Percentiles rank a stretch among this genome's conserved stretches.
phyloP scores from a whole-genome alignment of 2,113 vertebrate species.

The Dascyllus trimaculatus region DNA sequence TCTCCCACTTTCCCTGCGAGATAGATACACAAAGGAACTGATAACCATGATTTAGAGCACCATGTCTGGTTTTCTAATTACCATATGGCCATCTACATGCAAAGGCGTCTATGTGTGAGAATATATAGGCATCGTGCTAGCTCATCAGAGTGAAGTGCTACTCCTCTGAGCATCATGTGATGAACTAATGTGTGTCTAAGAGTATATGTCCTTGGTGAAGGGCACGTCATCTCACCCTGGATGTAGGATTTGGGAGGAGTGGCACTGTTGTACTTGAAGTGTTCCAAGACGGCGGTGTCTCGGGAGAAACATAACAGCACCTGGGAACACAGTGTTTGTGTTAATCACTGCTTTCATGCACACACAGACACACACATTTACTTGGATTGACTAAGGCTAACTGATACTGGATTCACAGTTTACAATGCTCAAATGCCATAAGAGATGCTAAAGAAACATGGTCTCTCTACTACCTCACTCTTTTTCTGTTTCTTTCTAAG shows the following conservation, averaged over 20 bases:
- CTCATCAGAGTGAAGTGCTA: neutral
- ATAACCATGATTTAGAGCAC: neutral
- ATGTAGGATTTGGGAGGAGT: slow-evolving; percentile 94
- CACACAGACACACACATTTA: neutral
- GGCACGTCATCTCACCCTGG: slow-evolving; percentile 86
- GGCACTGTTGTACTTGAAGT: slow-evolving; percentile 95
- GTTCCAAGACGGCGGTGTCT: slow-evolving; percentile 92
- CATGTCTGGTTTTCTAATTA: neutral
- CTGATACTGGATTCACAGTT: neutral
- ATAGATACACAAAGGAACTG: slow-evolving; percentile 10
- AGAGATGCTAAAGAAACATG: neutral
- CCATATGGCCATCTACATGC: neutral
- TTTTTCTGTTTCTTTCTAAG: neutral
- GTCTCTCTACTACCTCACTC: neutral
- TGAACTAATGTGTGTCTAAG: neutral
- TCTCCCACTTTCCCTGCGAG: slow-evolving; percentile 89
- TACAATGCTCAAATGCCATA: neutral
- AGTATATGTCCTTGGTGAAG: slow-evolving; percentile 1
- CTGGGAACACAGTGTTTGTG: slow-evolving; percentile 75
- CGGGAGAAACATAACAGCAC: slow-evolving; percentile 97
- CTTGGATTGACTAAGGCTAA: neutral
- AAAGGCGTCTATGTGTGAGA: neutral
- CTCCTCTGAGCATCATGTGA: too few species aligned
- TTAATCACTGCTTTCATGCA: neutral
- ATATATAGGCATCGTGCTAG: neutral